A percentile compares a stretch with the other conserved stretches of the same genome.
Conservation (phyloP, 2,113 vertebrate species). For the Pygoscelis antarcticus region DNA sequence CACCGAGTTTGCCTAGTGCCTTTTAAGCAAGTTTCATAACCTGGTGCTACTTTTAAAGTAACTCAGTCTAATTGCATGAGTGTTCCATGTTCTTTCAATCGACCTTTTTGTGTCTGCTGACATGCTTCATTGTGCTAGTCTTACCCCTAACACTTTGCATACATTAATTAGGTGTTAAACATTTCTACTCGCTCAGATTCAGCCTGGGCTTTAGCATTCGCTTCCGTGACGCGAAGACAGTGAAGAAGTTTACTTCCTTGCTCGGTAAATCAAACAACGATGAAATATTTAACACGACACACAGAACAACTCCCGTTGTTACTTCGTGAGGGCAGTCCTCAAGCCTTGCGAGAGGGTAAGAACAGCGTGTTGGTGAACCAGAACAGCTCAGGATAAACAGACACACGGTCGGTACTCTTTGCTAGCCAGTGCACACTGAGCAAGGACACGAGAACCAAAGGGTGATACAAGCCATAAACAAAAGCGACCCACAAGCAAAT, state of each 20-base stretch:
- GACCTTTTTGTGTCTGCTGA: neutral
- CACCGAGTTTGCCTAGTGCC: neutral
- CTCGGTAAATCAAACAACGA: neutral
- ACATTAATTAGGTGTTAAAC: neutral
- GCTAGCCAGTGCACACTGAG: neutral
- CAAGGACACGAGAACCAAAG: neutral
- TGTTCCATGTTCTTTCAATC: fast-evolving
- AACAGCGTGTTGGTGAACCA: neutral
- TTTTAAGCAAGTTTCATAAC: neutral
- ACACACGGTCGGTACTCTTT: neutral
- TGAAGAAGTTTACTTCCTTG: neutral
- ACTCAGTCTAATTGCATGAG: neutral
- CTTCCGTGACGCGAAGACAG: neutral
- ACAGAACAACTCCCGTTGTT: neutral
- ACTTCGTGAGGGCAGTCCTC: neutral
- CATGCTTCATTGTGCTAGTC: neutral
- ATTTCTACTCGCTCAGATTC: neutral
- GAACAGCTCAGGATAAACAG: neutral
- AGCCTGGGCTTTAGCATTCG: neutral
- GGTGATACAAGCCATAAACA: neutral
- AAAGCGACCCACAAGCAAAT: neutral
- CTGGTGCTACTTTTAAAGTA: neutral
- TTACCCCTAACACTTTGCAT: neutral
- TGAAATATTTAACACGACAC: neutral
- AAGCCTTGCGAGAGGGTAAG: neutral